Evolutionary conservation across 2,888 invertebrate genomes (phyloP).

Genomic region (Plusia festucae): DNA sequence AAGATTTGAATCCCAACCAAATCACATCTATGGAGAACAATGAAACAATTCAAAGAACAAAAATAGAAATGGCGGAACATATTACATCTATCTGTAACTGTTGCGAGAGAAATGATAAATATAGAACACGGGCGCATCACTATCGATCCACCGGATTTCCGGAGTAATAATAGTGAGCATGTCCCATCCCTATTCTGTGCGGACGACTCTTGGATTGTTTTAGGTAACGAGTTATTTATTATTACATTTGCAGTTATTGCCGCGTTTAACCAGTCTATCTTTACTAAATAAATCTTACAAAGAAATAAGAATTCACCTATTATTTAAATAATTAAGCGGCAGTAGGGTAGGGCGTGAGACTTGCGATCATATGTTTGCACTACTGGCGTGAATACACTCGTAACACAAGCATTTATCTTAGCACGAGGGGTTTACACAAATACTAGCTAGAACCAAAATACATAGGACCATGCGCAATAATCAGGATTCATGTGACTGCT

Average conservation of each 20-base stretch:
- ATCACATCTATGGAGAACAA: conserved; percentile 21
- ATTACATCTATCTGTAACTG: conserved; percentile 41
- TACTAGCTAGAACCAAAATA: no score
- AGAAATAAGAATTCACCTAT: no score
- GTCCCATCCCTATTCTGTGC: conserved; percentile 35
- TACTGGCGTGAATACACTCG: no score
- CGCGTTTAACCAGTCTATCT: no score
- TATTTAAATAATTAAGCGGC: no score
- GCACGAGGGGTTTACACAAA: no score
- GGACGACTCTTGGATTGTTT: conserved; percentile 15
- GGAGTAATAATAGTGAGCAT: conserved; percentile 52
- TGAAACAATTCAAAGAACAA: conserved; percentile 18
- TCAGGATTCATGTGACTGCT: no score
- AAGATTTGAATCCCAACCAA: conserved; percentile 10
- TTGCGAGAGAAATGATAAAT: conserved; percentile 60
- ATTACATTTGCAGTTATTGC: background rate
- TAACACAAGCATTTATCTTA: no score
- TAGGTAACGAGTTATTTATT: background rate
- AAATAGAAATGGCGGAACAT: conserved; percentile 33
- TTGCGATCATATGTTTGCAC: no score
- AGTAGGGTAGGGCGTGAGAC: no score
- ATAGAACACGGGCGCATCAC: conserved; percentile 57
- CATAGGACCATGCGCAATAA: no score
- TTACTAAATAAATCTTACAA: no score
- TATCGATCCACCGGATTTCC: conserved; percentile 61